phyloP scores from a whole-genome alignment of 2,888 invertebrate genomes.

The Hemicrepidius hirtus region DNA sequence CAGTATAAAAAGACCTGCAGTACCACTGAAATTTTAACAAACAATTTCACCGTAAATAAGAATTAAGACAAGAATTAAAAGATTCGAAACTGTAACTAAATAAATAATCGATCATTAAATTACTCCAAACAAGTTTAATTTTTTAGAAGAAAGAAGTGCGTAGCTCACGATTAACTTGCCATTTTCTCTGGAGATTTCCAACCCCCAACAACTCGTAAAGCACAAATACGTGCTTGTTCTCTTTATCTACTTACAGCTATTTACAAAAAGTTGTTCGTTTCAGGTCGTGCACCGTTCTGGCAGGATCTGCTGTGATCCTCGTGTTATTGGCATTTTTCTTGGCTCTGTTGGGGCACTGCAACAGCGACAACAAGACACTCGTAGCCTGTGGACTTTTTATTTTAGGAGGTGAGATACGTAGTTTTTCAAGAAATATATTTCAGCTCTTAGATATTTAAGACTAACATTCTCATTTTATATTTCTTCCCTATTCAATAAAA shows the following conservation, averaged over 20 bases:
- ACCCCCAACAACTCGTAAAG: slow-evolving; percentile 15
- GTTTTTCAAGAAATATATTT: too few species aligned
- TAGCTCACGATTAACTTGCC: slow-evolving; percentile 24
- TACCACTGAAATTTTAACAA: not conserved
- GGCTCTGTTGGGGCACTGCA: slow-evolving; percentile 77
- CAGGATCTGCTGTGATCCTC: slow-evolving; percentile 73
- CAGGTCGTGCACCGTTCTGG: slow-evolving; percentile 78
- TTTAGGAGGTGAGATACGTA: slow-evolving; percentile 73
- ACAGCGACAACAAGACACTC: slow-evolving; percentile 77
- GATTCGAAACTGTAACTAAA: not conserved
- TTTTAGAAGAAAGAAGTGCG: slow-evolving; percentile 8
- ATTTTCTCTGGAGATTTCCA: slow-evolving; percentile 21
- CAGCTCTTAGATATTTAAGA: too few species aligned
- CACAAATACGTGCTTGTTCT: slow-evolving; percentile 29
- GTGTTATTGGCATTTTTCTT: slow-evolving; percentile 75
- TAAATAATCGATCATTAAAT: not conserved
- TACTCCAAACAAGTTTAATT: not conserved
- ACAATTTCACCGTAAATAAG: not conserved
- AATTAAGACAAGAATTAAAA: not conserved
- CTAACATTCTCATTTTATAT: too few species aligned
- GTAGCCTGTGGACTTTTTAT: slow-evolving; percentile 78
- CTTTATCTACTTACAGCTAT: slow-evolving; percentile 23
- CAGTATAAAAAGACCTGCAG: not conserved
- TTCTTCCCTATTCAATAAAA: too few species aligned
- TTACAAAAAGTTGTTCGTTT: slow-evolving; percentile 62